A percentile compares a stretch with the other conserved stretches of the same genome.
Conservation (phyloP, 2,888 invertebrate genomes). For the Teleiodes luculella region DNA sequence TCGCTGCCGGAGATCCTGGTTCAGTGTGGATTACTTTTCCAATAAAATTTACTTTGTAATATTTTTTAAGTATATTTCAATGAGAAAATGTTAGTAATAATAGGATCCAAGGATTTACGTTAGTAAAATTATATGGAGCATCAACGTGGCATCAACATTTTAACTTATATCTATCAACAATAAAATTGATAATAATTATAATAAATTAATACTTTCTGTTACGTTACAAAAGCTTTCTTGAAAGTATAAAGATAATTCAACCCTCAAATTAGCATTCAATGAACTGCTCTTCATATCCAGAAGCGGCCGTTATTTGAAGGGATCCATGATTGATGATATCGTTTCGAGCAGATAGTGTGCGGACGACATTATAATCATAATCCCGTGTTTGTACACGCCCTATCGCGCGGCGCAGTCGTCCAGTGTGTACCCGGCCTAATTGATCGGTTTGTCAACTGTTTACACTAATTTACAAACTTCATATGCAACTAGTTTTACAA, state of each 20-base stretch:
- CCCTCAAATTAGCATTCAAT: background rate
- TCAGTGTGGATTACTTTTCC: too few species aligned
- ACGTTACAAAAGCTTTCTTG: background rate
- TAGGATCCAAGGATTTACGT: too few species aligned
- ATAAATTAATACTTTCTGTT: background rate
- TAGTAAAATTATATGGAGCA: too few species aligned
- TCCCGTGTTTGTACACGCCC: conserved; percentile 55
- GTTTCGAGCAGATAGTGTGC: conserved; percentile 35
- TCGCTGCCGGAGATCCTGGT: too few species aligned
- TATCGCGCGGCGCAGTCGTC: conserved; percentile 41
- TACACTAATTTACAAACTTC: conserved; percentile 1
- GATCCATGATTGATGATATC: conserved; percentile 48
- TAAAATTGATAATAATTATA: too few species aligned
- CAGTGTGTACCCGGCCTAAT: conserved; percentile 41
- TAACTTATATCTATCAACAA: too few species aligned
- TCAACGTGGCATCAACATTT: too few species aligned
- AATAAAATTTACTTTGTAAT: too few species aligned
- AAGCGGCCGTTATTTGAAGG: conserved; percentile 27
- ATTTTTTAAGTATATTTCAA: too few species aligned
- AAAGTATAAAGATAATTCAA: background rate
- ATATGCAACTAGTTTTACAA: background rate
- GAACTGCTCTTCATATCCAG: background rate
- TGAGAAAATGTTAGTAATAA: too few species aligned
- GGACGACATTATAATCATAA: conserved; percentile 48
- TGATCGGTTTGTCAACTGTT: conserved; percentile 38